Evolutionary conservation across 2,888 invertebrate species (phyloP).

Genomic region (Teleiodes luculella): DNA sequence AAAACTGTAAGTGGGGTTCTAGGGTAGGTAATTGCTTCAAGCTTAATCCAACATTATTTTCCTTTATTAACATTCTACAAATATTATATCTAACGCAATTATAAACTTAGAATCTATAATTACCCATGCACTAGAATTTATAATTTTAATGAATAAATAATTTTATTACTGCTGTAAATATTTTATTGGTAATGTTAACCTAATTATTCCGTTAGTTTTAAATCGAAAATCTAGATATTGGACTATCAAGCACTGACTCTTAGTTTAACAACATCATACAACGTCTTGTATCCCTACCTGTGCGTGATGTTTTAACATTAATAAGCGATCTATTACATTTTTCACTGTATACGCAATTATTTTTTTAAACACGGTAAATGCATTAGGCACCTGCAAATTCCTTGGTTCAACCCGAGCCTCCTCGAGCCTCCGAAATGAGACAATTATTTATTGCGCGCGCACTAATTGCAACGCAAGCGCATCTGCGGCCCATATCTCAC

Average conservation of each 20-base stretch:
- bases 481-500: conserved; percentile 75
- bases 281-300: too few relatives aligned
- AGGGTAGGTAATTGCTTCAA: too few relatives aligned
- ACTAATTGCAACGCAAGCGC: conserved; percentile 57
- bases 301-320: too few relatives aligned
- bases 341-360: too few relatives aligned
- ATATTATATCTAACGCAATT: neutral
- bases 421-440: conserved; percentile 15
- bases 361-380: neutral
- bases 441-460: conserved; percentile 67
- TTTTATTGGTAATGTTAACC: neutral
- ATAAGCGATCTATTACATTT: too few relatives aligned
- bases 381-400: conserved; percentile 12
- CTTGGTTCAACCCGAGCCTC: conserved; percentile 7
- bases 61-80: neutral
- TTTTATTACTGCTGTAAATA: neutral
- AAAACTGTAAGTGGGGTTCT: too few relatives aligned
- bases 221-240: too few relatives aligned
- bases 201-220: too few relatives aligned
- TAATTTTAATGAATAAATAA: neutral
- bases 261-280: too few relatives aligned
- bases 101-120: neutral
- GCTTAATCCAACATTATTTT: too few relatives aligned
- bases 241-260: too few relatives aligned
- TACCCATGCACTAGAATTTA: neutral